Percentiles rank a stretch among this genome's conserved stretches.
Conservation (phyloP, 2,888 invertebrate species). For the Serripes groenlandicus region DNA sequence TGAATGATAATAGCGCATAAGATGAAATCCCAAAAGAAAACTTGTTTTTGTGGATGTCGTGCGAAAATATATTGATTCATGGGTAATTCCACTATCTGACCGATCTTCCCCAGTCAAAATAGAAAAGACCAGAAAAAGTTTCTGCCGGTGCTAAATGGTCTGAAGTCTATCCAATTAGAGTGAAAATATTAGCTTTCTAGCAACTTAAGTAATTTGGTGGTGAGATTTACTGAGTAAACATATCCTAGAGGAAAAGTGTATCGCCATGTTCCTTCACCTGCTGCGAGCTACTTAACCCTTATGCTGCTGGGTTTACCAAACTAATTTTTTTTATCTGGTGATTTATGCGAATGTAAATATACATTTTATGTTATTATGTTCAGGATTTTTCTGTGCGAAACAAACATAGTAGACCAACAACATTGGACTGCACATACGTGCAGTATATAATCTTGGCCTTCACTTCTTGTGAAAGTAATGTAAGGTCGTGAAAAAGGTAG, state of each 20-base stretch:
- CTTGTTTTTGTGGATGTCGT: neutral
- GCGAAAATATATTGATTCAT: slow-evolving; percentile 16
- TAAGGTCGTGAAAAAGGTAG: too few relatives aligned
- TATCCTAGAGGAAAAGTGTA: slow-evolving; percentile 45
- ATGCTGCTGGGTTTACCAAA: neutral
- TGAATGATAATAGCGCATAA: neutral
- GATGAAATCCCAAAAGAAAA: slow-evolving; percentile 4
- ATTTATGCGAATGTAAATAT: too few relatives aligned
- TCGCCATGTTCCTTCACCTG: slow-evolving; percentile 61
- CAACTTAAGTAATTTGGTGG: slow-evolving; percentile 43
- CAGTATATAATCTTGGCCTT: too few relatives aligned
- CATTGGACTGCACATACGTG: too few relatives aligned
- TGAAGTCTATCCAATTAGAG: slow-evolving; percentile 56
- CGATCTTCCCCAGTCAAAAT: slow-evolving; percentile 1
- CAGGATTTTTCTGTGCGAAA: too few relatives aligned
- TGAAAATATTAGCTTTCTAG: slow-evolving; percentile 55
- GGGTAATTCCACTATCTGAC: slow-evolving; percentile 9
- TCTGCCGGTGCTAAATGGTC: slow-evolving; percentile 16
- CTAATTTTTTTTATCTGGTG: too few relatives aligned
- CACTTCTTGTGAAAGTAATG: too few relatives aligned
- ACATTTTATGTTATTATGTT: too few relatives aligned
- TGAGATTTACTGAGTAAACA: slow-evolving; percentile 61
- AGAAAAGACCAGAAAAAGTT: neutral
- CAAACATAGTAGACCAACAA: too few relatives aligned
- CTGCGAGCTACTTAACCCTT: slow-evolving; percentile 43